A percentile compares a stretch with the other conserved stretches of the same genome.
These are phyloP conservation scores for Atrichornis clamosus DNA, from an alignment of 2,113 vertebrate species.

Conservation along the genomic window DNA sequence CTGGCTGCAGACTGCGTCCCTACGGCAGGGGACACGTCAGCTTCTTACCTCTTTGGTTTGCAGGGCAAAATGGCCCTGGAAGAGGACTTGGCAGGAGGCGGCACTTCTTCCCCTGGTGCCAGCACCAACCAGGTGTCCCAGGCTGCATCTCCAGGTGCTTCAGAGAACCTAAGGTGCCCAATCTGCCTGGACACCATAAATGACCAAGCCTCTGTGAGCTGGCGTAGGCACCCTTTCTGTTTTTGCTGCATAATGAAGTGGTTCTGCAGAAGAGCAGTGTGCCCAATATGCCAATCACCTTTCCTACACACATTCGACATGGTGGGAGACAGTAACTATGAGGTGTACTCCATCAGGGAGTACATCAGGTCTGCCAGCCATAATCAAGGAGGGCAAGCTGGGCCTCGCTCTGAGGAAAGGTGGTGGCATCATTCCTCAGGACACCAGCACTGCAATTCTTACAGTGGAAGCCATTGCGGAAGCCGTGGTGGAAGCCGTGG, in stretches of 20 bases:
- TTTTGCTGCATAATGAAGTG: not conserved
- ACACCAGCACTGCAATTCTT: accelerated
- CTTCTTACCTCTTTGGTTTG: not conserved
- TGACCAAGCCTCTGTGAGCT: accelerated
- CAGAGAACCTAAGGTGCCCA: not conserved
- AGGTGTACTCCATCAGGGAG: accelerated
- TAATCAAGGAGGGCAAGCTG: not conserved
- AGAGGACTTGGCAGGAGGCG: not conserved
- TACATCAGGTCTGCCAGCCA: not conserved
- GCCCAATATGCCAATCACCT: not conserved
- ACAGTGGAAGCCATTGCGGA: not conserved
- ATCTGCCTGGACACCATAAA: not conserved
- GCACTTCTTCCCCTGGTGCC: not conserved
- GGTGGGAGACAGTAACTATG: not conserved
- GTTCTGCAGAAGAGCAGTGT: not conserved
- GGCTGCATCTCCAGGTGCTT: not conserved
- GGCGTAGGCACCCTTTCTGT: not conserved
- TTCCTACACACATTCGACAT: not conserved
- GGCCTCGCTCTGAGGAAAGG: accelerated
- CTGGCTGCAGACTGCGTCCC: not conserved
- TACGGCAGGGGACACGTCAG: not conserved
- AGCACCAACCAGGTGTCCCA: not conserved
- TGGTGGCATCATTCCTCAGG: not conserved
- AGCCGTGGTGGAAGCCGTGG: not conserved
- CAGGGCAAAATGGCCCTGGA: not conserved